These are phyloP conservation scores for Harpalus rubripes DNA, from an alignment of 2,888 invertebrate genomes.

Conservation along the genomic window DNA sequence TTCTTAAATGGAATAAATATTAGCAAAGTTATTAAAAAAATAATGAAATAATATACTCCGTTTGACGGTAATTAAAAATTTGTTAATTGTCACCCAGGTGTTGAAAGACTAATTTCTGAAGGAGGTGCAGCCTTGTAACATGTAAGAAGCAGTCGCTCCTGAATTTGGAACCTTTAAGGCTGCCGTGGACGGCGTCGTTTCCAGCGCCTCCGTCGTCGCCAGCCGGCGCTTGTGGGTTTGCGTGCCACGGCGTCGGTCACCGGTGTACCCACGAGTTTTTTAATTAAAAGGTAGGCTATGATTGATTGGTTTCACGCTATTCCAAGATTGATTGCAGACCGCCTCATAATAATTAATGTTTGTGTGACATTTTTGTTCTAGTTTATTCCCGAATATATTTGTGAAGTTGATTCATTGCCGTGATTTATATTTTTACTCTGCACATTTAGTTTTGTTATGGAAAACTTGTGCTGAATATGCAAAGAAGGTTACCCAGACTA, in stretches of 20 bases:
- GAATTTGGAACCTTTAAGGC: not conserved
- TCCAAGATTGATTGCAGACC: conserved; percentile 57
- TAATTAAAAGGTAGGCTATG: conserved; percentile 58
- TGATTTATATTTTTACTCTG: conserved; percentile 49
- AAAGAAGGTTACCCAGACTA: conserved; percentile 3
- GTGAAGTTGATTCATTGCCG: conserved; percentile 57
- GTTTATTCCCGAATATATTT: conserved; percentile 58
- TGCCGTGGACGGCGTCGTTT: not conserved
- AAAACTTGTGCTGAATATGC: conserved; percentile 19
- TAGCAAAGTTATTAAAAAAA: no score
- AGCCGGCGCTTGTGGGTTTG: conserved; percentile 24
- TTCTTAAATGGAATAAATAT: no score
- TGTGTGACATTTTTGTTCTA: conserved; percentile 60
- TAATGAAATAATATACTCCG: no score
- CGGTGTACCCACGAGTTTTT: conserved; percentile 55
- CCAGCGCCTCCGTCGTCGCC: not conserved
- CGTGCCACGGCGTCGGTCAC: conserved; percentile 35
- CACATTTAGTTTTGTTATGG: conserved; percentile 20
- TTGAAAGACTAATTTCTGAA: no score
- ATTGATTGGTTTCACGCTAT: conserved; percentile 59
- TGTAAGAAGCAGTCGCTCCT: no score
- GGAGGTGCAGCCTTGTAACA: no score
- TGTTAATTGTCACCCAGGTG: no score
- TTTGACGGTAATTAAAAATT: no score
- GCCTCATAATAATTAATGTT: conserved; percentile 60